Base-by-base conservation (phyloP, 1,140 invertebrate species). In the Drosophila subpulchrella region DNA sequence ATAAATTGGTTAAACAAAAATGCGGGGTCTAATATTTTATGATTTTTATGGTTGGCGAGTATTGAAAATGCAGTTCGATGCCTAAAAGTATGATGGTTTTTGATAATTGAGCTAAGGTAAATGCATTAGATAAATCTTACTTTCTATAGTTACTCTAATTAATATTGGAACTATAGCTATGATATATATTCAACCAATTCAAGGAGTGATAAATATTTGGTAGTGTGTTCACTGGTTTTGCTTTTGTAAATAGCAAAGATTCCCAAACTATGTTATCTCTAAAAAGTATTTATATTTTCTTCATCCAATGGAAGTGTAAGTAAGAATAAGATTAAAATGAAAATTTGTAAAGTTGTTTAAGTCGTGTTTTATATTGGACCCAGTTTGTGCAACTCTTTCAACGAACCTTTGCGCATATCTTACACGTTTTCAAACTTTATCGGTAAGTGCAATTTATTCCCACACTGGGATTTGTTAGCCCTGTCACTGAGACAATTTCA, bases 1-100 rank as follows among this genome's bases (percentile, higher is more conserved):
- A 75, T 48, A 24, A 65, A 73, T 27, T 41, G 3, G 11, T 51
- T 10, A 50, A 51, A 56, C 34, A 55, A 62, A 53, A 57, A 55
- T 54, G 20, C 13, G 34, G 12, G 30, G 10, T 27, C 1, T 24
- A 44, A 24, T 5, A 20, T 36, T 59, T 3, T 11, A 67, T 60
- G 6, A 13, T 13, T 32, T 10, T 13, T 6, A 51, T 67, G 60
- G 34, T 24, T 34, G 15, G 32, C 20, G 39, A 62, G 6, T 62
- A 10, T 30, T 30, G 1, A 32, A 39, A 39, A 65, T 66, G 63
- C 13, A 20, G 32, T 30, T 13, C 27, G 12, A 60, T 65, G 56
- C 41, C 34, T 11, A 60, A 60, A 65, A 15, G 4, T 47, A 12
- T 8, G 27, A 62, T 59, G 55, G 12, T 59, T n/a, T 20, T 12